phyloP scores from a whole-genome alignment of 2,113 vertebrate genomes.

The Phainopepla nitens region DNA sequence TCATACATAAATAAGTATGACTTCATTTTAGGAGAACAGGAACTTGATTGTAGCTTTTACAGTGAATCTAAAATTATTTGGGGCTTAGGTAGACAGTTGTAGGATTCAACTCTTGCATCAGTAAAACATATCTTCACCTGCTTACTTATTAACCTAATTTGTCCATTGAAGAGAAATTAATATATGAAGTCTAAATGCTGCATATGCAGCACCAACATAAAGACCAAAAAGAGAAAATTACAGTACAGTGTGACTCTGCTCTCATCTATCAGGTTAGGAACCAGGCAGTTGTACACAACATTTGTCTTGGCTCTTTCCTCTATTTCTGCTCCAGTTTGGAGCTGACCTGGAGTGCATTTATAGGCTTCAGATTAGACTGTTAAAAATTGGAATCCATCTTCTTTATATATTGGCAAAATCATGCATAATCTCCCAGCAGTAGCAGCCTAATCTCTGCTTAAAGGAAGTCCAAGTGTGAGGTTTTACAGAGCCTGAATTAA shows the following conservation, averaged over 20 bases:
- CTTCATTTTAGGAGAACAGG: background rate
- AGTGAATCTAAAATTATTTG: background rate
- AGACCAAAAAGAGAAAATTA: background rate
- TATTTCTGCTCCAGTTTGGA: background rate
- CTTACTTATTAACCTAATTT: background rate
- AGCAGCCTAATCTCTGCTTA: background rate
- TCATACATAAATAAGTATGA: background rate
- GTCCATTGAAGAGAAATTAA: background rate
- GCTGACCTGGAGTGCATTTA: background rate
- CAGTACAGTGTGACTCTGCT: background rate
- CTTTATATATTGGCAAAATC: background rate
- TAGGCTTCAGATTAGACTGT: background rate
- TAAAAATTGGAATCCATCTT: background rate
- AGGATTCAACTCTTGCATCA: background rate
- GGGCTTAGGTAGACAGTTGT: background rate
- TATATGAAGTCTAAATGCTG: background rate
- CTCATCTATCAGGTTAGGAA: background rate
- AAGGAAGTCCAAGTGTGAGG: constrained; percentile 1
- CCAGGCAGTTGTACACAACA: background rate
- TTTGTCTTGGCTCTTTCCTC: background rate
- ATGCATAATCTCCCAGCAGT: background rate
- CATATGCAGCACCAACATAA: background rate
- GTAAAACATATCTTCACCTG: background rate
- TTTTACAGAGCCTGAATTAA: background rate
- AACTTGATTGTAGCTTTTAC: background rate